Conservation (phyloP, 1,140 invertebrate species). For the Catajapyx aquilonaris region DNA sequence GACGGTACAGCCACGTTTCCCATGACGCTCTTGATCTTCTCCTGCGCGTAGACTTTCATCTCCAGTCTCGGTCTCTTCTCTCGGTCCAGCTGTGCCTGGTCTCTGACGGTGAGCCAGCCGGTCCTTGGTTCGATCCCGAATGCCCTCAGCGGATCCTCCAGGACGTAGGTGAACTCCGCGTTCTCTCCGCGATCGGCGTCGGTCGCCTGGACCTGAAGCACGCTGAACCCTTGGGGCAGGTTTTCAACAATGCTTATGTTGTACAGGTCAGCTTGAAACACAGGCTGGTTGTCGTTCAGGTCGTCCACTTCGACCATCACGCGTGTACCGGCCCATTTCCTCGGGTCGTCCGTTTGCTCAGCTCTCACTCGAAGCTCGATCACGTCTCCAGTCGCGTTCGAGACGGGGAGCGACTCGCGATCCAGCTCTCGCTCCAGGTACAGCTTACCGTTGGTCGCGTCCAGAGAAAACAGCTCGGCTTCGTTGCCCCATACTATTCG, state of each 20-base stretch:
- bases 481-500: slow-evolving; percentile 56
- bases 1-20: slow-evolving; percentile 13
- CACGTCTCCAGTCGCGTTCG: no score
- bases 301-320: slow-evolving; percentile 59
- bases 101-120: slow-evolving; percentile 67
- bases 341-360: slow-evolving; percentile 47
- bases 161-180: slow-evolving; percentile 55
- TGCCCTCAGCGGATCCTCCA: slow-evolving; percentile 47
- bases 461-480: slow-evolving; percentile 40
- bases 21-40: slow-evolving; percentile 40
- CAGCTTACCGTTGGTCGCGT: slow-evolving; percentile 45
- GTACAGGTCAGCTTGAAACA: slow-evolving; percentile 70
- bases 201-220: slow-evolving; percentile 53
- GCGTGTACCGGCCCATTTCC: slow-evolving; percentile 45
- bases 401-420: slow-evolving; percentile 43
- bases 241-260: slow-evolving; percentile 83
- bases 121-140: slow-evolving; percentile 54
- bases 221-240: slow-evolving; percentile 62
- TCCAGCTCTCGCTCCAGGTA: slow-evolving; percentile 59
- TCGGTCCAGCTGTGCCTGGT: slow-evolving; percentile 50
- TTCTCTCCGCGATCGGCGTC: slow-evolving; percentile 67
- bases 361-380: slow-evolving; percentile 58
- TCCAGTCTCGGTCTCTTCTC: slow-evolving; percentile 43
- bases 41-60: slow-evolving; percentile 52
- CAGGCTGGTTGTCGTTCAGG: slow-evolving; percentile 60